These are phyloP conservation scores for Anser brachyrhynchus DNA, from an alignment of 2,113 vertebrate species.

Conservation along the genomic window DNA sequence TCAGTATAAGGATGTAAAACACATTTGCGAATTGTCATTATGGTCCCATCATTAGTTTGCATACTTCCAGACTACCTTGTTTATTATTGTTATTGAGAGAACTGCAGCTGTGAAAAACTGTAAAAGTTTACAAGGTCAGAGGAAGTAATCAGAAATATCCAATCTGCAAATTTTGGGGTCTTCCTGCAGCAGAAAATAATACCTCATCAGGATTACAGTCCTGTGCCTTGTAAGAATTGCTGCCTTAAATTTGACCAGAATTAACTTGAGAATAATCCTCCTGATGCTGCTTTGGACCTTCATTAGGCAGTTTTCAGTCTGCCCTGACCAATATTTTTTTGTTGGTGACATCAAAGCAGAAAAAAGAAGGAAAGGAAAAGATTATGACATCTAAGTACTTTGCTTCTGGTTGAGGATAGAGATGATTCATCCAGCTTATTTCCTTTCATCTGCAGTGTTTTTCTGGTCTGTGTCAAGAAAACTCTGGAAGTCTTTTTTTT, in stretches of 20 bases:
- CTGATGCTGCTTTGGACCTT: background rate
- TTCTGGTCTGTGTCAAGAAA: background rate
- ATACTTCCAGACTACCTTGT: background rate
- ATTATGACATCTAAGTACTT: background rate
- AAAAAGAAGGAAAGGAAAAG: background rate
- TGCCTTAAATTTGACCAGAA: background rate
- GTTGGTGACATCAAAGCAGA: background rate
- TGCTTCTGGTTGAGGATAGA: background rate
- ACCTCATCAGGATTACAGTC: background rate
- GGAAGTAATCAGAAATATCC: background rate
- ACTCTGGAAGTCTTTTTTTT: background rate
- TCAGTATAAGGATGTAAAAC: background rate
- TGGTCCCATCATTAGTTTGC: rapidly evolving
- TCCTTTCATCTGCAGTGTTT: background rate
- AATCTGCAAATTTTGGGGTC: background rate
- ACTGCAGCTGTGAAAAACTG: background rate
- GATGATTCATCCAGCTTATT: background rate
- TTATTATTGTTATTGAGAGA: background rate
- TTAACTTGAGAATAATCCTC: background rate
- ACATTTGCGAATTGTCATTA: background rate
- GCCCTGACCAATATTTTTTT: background rate
- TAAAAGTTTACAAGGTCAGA: background rate
- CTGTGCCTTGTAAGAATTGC: background rate
- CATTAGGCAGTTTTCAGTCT: background rate
- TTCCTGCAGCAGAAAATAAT: background rate